These are phyloP conservation scores for Stigmatopora nigra DNA, from an alignment of 2,113 vertebrate genomes.

Conservation along the genomic window DNA sequence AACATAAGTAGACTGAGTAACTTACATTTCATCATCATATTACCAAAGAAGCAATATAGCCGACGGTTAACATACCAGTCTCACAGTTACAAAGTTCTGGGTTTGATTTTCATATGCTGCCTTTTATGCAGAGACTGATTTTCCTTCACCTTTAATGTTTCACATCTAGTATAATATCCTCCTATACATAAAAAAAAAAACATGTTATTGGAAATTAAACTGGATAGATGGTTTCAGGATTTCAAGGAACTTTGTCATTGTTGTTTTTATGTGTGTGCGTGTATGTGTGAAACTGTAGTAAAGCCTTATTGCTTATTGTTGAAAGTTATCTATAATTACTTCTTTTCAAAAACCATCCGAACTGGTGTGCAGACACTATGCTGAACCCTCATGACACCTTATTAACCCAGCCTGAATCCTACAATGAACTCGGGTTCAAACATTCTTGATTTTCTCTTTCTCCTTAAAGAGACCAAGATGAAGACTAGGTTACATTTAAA, in stretches of 20 bases:
- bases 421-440: constrained; percentile 27
- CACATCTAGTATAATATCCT: background rate
- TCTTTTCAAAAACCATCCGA: constrained; percentile 17
- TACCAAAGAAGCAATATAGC: background rate
- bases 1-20: background rate
- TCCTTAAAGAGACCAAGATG: constrained; percentile 17
- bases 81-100: background rate
- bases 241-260: too few species aligned
- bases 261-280: background rate
- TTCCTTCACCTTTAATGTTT: background rate
- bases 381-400: constrained; percentile 50
- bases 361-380: too few species aligned
- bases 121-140: background rate
- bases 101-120: background rate
- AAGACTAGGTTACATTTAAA: background rate
- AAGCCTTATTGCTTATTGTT: too few species aligned
- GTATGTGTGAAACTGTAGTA: background rate
- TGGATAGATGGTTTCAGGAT: background rate
- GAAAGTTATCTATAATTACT: background rate
- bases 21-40: background rate
- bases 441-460: constrained; percentile 38
- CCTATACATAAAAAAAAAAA: background rate
- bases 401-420: constrained; percentile 51
- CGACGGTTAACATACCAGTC: background rate
- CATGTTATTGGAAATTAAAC: background rate